phyloP scores from a whole-genome alignment of 1,140 invertebrate species.

The Akabosia matsudoensis region DNA sequence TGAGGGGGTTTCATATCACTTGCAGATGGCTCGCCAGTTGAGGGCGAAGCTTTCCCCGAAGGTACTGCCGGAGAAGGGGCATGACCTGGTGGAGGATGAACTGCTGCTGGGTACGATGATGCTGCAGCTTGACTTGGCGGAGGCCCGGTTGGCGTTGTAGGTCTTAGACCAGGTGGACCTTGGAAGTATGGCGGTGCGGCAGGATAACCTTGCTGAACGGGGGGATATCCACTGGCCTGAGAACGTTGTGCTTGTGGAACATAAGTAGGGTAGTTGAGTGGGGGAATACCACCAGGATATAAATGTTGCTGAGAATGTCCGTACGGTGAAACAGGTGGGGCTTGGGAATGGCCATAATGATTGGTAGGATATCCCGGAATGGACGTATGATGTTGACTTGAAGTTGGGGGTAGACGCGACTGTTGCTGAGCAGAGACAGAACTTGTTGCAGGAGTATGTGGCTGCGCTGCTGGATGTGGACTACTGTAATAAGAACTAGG shows the following conservation, averaged over 20 bases:
- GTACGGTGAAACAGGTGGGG: constrained; percentile 45
- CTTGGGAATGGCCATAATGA: constrained; percentile 10
- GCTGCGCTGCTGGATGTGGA: constrained; percentile 37
- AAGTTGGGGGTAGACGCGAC: constrained; percentile 24
- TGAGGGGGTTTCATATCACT: constrained; percentile 24
- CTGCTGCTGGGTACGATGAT: background rate
- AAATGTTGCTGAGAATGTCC: constrained; percentile 43
- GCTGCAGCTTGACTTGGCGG: constrained; percentile 5
- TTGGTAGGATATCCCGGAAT: constrained; percentile 38
- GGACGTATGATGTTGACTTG: constrained; percentile 9
- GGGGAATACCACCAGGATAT: background rate
- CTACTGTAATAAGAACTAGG: constrained; percentile 32
- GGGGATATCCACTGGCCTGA: constrained; percentile 30
- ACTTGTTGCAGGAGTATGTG: constrained; percentile 23
- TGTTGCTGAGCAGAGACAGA: constrained; percentile 11
- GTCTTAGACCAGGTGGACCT: constrained; percentile 24
- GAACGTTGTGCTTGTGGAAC: constrained; percentile 34
- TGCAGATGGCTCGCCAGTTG: background rate
- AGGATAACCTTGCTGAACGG: constrained; percentile 14
- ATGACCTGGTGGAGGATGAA: background rate
- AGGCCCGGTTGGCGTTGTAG: constrained; percentile 16
- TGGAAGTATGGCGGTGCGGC: constrained; percentile 17
- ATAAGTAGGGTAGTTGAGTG: constrained; percentile 31
- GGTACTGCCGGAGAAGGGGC: background rate
- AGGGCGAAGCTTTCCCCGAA: background rate